Percentiles rank a stretch among this genome's conserved stretches.
phyloP scores from a whole-genome alignment of 1,140 invertebrate genomes.

The Phymorhynchus buccinoides region DNA sequence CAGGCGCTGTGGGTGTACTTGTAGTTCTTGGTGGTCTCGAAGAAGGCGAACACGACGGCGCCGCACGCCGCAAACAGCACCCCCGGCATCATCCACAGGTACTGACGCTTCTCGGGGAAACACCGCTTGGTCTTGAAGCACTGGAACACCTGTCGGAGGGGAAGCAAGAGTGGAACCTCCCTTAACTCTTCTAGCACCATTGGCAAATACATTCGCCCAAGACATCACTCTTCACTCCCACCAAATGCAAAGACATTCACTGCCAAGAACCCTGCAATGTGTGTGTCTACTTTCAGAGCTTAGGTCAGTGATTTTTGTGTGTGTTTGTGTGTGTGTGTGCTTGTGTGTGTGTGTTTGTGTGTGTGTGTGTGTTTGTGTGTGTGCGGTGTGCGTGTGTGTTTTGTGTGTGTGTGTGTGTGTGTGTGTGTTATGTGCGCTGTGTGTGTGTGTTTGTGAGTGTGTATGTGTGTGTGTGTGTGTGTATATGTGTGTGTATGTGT shows the following conservation, averaged over 20 bases:
- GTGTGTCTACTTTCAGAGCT: too few relatives aligned
- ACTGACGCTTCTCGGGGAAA: slow-evolving; percentile 54
- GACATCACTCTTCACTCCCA: too few relatives aligned
- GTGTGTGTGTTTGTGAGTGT: slow-evolving; percentile 5
- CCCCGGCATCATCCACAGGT: slow-evolving; percentile 82
- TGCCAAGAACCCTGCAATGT: too few relatives aligned
- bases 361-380: too few relatives aligned
- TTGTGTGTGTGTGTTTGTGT: too few relatives aligned
- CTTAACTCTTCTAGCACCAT: too few relatives aligned
- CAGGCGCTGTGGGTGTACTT: slow-evolving; percentile 89
- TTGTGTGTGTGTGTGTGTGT: slow-evolving; percentile 11
- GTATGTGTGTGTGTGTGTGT: not conserved
- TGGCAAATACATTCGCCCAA: too few relatives aligned
- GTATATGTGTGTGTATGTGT: not conserved
- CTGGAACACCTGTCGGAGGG: not conserved
- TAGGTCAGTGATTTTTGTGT: too few relatives aligned
- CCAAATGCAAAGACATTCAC: too few relatives aligned
- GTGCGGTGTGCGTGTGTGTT: slow-evolving; percentile 6
- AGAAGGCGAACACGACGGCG: slow-evolving; percentile 85
- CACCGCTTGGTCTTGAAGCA: slow-evolving; percentile 10
- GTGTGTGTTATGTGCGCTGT: slow-evolving; percentile 18
- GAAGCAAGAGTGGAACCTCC: not conserved
- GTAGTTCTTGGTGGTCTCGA: slow-evolving; percentile 83
- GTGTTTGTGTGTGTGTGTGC: too few relatives aligned
- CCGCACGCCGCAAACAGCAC: slow-evolving; percentile 82